Percentiles rank a stretch among this genome's conserved stretches.
phyloP scores from a whole-genome alignment of 2,888 invertebrate genomes.

The Watsonalla binaria region DNA sequence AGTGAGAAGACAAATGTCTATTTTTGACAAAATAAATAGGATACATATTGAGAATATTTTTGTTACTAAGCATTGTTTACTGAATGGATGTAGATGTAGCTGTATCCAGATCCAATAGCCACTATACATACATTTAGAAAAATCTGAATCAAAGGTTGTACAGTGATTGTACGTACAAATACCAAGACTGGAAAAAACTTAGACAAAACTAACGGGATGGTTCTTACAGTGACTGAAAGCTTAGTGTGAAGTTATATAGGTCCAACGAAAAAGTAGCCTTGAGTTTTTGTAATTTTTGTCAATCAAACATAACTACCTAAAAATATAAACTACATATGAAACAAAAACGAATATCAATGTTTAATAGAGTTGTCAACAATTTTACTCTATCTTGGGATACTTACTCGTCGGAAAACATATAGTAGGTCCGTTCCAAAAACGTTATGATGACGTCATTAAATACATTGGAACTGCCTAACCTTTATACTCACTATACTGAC shows the following conservation, averaged over 20 bases:
- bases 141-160: constrained; percentile 33
- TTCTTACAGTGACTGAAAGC: too few species aligned
- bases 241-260: constrained; percentile 13
- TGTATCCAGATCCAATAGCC: constrained; percentile 51
- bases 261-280: constrained; percentile 2
- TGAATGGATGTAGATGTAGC: constrained; percentile 62
- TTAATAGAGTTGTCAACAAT: too few species aligned
- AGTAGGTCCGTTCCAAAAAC: too few species aligned
- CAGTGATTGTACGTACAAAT: constrained; percentile 59
- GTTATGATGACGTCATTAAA: too few species aligned
- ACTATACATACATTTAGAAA: constrained; percentile 57
- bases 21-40: constrained; percentile 63
- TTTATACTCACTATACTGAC: too few species aligned
- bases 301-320: too few species aligned
- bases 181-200: constrained; percentile 64
- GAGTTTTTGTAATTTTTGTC: too few species aligned
- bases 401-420: too few species aligned
- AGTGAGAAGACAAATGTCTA: constrained; percentile 65
- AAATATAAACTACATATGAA: too few species aligned
- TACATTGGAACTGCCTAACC: too few species aligned
- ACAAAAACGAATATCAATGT: too few species aligned
- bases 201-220: constrained; percentile 25
- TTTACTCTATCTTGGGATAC: too few species aligned
- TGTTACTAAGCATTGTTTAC: constrained; percentile 69
- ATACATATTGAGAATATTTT: constrained; percentile 61